Evolutionary conservation across 2,888 invertebrate genomes (phyloP).

Genomic region (Morinoia aosen): DNA sequence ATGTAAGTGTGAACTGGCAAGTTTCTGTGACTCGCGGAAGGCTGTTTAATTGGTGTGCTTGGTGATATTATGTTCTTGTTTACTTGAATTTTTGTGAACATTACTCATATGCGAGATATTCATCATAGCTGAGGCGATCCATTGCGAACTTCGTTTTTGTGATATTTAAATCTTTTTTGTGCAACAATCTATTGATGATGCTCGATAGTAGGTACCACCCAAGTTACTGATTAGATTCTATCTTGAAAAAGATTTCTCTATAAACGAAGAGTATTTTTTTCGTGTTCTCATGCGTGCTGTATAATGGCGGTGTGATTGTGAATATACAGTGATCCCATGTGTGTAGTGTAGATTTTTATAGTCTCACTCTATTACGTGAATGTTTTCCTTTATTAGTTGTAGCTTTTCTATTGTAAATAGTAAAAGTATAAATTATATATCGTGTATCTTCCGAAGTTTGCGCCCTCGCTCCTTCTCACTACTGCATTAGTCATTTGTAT

Average conservation of each 20-base stretch:
- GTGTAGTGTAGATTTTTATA: neutral
- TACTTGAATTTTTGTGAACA: neutral
- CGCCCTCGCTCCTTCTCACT: neutral
- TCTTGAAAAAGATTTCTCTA: neutral
- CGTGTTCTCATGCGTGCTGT: neutral
- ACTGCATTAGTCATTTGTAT: conserved; percentile 54
- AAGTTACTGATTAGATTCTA: neutral
- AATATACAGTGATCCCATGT: neutral
- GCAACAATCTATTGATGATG: no score
- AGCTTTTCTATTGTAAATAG: conserved; percentile 52
- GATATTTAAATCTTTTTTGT: no score
- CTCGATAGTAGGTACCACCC: neutral
- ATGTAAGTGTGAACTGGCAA: no score
- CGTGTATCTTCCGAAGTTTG: conserved; percentile 52
- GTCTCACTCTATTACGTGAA: neutral
- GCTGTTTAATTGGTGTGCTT: no score
- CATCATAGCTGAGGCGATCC: neutral
- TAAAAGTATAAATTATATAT: conserved; percentile 26
- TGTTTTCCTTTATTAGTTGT: conserved; percentile 30
- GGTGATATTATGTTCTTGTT: neutral
- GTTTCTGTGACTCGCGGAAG: no score
- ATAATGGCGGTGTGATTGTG: neutral
- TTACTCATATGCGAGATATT: neutral
- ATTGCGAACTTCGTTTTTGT: neutral
- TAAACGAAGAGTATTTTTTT: neutral